phyloP scores from a whole-genome alignment of 2,888 invertebrate species.

The Masnerella sp. region DNA sequence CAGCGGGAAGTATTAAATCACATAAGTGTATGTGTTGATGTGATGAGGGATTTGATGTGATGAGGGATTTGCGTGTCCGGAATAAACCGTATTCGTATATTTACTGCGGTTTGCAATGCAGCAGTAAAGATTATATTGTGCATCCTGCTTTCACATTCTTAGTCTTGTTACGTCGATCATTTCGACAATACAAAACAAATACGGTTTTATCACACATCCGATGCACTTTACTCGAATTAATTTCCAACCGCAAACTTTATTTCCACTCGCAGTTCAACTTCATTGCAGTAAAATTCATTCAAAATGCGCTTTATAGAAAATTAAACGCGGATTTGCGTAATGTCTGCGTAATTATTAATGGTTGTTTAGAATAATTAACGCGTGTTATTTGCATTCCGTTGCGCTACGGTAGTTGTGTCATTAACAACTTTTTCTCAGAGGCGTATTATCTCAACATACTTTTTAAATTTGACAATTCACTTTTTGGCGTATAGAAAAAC shows the following conservation, averaged over 20 bases:
- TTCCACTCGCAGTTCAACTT: too few species aligned
- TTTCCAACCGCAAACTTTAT: too few species aligned
- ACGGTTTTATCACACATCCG: constrained; percentile 29
- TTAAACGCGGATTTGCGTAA: too few species aligned
- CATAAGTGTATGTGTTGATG: constrained; percentile 51
- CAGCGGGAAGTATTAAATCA: constrained; percentile 58
- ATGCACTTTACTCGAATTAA: constrained; percentile 7
- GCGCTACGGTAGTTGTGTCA: constrained; percentile 27
- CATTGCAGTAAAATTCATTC: too few species aligned
- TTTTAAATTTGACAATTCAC: constrained; percentile 48
- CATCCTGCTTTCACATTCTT: constrained; percentile 55
- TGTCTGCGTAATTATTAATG: too few species aligned
- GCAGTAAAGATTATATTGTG: constrained; percentile 57
- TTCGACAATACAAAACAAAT: constrained; percentile 41
- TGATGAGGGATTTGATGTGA: constrained; percentile 41
- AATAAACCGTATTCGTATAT: constrained; percentile 51
- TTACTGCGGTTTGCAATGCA: constrained; percentile 47
- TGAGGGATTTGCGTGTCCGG: constrained; percentile 57
- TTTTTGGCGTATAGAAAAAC: constrained; percentile 42
- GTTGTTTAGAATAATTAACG: constrained; percentile 28
- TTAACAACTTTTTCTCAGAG: constrained; percentile 42
- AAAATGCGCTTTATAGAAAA: too few species aligned
- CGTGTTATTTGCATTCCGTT: constrained; percentile 33
- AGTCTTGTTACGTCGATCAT: constrained; percentile 53
- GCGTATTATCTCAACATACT: constrained; percentile 21